A percentile compares a stretch with the other conserved stretches of the same genome.
phyloP scores from a whole-genome alignment of 2,888 invertebrate genomes.

The Dolomedes plantarius region DNA sequence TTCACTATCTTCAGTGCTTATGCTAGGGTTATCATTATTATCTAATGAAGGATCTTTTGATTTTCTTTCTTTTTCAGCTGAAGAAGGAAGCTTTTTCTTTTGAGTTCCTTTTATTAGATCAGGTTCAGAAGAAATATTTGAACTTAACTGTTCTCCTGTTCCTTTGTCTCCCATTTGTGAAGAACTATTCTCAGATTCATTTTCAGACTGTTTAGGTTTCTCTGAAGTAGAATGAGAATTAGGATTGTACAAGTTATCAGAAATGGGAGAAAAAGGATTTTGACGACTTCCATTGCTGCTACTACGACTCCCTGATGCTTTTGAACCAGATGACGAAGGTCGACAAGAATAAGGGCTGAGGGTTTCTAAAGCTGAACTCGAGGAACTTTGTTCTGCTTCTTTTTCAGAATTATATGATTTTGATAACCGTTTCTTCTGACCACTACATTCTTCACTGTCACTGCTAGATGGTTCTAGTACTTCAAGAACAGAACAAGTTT shows the following conservation, averaged over 20 bases:
- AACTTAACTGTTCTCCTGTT: conserved; percentile 5
- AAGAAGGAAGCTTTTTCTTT: conserved; percentile 48
- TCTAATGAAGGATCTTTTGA: conserved; percentile 37
- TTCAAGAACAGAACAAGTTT: conserved; percentile 75
- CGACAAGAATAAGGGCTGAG: conserved; percentile 43
- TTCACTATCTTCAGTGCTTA: conserved; percentile 67
- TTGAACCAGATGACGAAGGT: conserved; percentile 60
- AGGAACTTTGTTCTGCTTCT: conserved; percentile 64
- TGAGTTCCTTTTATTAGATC: conserved; percentile 73
- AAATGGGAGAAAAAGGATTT: conserved; percentile 17
- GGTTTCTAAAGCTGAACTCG: conserved; percentile 65
- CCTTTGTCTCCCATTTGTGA: conserved; percentile 18
- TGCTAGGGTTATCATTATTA: conserved; percentile 46
- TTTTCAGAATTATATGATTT: conserved; percentile 42
- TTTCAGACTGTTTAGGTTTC: conserved; percentile 25
- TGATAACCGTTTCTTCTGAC: conserved; percentile 40
- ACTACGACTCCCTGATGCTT: conserved; percentile 56
- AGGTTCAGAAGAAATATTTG: conserved; percentile 67
- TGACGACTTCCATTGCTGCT: conserved; percentile 57
- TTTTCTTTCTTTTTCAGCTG: conserved; percentile 18
- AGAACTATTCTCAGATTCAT: conserved; percentile 19
- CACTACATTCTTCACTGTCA: conserved; percentile 74
- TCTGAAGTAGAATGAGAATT: conserved; percentile 8
- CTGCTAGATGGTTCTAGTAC: conserved; percentile 75
- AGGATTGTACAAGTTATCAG: conserved; percentile 11